Evolutionary conservation across 1,140 invertebrate species (phyloP), one percentile per base, ranked within the genome.

Genomic region (Cotesia glomerata): DNA sequence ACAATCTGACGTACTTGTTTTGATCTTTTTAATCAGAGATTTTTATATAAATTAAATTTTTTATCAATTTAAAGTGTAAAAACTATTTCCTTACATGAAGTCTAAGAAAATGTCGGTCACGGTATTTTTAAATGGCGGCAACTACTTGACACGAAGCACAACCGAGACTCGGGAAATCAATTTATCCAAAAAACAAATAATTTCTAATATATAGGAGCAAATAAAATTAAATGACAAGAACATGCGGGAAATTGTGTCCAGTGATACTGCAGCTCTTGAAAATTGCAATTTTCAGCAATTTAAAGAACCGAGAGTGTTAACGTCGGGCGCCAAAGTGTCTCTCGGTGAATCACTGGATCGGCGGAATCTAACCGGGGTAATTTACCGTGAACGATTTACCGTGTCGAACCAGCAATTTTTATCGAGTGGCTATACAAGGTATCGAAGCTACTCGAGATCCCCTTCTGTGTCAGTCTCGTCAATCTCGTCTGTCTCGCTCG

Each of bases 341-440:
- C 14, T 26, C 11, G 58, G 8, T 45, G 5, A 45, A 45, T 45
- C 39, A 8, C 39, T 26, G 39, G 39, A 7, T 45, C 11, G 39
- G 39, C 39, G 39, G 39, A 45, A 45, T 45, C 11, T 45, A 45
- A 45, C 39, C 11, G 51, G 14, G 26, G 35, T 51, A 71, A 71
- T 71, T 71, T 65, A 54, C 62, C 62, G 70, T 71, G 35, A 71
- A 71, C 36, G 8, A 71, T 71, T 39, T 16, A n/a, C 13, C 51
- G 61, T 65, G 70, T 65, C 70, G 70, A 71, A 58, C 49, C 61
- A 71, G 70, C 70, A 45, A 71, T 71, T 71, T 71, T 65, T 66
- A 71, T 65, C 34, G 36, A 71, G 70, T 71, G 13, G 13, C 70
- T 51, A 26, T 26, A 26, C 26, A 26, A 26, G 26, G 1, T 51